Conservation (phyloP, 2,888 invertebrate genomes). For the Trichacis sp. region DNA sequence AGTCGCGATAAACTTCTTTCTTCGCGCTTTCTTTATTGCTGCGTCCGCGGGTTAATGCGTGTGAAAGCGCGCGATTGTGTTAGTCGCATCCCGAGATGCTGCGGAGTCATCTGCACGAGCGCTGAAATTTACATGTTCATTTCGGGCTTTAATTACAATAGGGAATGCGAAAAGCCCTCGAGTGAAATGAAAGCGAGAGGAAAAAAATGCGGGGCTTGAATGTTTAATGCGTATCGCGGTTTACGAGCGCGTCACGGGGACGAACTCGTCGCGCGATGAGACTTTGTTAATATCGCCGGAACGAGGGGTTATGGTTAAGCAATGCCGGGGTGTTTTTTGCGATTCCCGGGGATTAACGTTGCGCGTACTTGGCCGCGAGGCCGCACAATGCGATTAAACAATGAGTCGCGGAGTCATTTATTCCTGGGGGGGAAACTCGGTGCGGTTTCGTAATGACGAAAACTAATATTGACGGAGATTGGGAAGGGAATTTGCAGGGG, state of each 20-base stretch:
- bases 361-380: neutral
- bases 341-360: neutral
- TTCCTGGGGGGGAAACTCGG: too few species aligned
- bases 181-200: neutral
- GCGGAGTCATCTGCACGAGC: neutral
- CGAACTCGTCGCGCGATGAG: neutral
- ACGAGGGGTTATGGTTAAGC: neutral
- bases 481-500: too few species aligned
- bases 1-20: neutral
- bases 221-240: neutral
- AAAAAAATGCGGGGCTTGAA: conserved; percentile 4
- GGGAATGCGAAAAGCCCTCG: conserved; percentile 1
- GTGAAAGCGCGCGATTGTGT: neutral
- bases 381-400: neutral
- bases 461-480: too few species aligned
- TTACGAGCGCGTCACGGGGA: neutral
- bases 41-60: neutral
- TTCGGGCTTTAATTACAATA: conserved; percentile 16
- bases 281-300: neutral
- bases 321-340: neutral
- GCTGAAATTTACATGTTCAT: conserved; percentile 12
- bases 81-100: neutral
- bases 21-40: neutral
- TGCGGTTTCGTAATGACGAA: too few species aligned
- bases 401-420: neutral